Evolutionary conservation across 2,888 invertebrate species (phyloP).

Genomic region (Agapetus fuscipes): DNA sequence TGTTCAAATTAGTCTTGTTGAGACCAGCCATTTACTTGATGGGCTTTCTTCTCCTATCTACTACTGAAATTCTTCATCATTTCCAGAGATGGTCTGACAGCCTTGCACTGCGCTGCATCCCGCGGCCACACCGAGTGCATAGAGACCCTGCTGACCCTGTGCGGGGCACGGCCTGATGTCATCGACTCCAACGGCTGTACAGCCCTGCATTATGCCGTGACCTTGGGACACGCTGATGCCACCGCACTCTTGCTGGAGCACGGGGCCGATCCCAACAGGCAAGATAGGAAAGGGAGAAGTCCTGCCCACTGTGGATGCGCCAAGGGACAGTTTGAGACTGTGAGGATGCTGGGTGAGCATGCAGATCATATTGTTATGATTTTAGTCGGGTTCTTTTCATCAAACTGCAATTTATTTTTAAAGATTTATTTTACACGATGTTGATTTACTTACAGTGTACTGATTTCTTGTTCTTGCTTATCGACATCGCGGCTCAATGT

Average conservation of each 20-base stretch:
- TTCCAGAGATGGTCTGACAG: constrained; percentile 84
- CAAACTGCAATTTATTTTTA: too few species aligned
- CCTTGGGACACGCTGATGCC: constrained; percentile 90
- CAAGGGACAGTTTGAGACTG: constrained; percentile 86
- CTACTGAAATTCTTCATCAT: too few species aligned
- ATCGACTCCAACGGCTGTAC: constrained; percentile 93
- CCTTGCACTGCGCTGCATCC: constrained; percentile 94
- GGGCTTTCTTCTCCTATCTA: too few species aligned
- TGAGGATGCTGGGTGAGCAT: constrained; percentile 55
- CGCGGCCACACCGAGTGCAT: constrained; percentile 90
- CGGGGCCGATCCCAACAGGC: constrained; percentile 85
- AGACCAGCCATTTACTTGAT: too few species aligned
- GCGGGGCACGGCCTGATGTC: constrained; percentile 81
- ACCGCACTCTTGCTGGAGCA: constrained; percentile 80
- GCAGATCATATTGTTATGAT: too few species aligned
- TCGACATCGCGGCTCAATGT: background rate
- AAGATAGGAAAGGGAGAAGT: constrained; percentile 86
- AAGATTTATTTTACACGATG: too few species aligned
- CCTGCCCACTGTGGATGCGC: constrained; percentile 93
- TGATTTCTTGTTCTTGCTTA: too few species aligned
- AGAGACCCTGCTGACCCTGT: constrained; percentile 77
- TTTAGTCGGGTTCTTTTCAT: too few species aligned
- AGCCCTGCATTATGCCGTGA: constrained; percentile 93
- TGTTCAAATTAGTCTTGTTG: too few species aligned
- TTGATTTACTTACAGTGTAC: background rate